A percentile compares a stretch with the other conserved stretches of the same genome.
These are phyloP conservation scores for Chaetodon trifascialis DNA, from an alignment of 2,113 vertebrate species.

Conservation along the genomic window DNA sequence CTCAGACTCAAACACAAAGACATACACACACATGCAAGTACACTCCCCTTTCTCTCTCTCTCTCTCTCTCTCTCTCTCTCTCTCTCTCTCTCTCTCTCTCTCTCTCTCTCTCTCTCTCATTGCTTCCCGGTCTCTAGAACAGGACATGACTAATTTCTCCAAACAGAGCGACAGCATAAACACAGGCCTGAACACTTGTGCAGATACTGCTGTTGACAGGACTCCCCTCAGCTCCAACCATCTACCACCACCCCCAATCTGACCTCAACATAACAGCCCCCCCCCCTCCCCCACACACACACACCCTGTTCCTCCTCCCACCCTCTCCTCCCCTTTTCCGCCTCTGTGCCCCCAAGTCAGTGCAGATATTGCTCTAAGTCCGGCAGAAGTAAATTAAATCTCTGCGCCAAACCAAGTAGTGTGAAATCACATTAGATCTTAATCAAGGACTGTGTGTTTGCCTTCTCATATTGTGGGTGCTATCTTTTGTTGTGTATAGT, in stretches of 20 bases:
- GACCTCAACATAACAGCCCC: conserved; percentile 37
- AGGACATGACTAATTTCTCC: conserved; percentile 69
- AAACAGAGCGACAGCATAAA: conserved; percentile 67
- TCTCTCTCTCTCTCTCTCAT: conserved; percentile 20
- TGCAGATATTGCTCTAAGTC: conserved; percentile 67
- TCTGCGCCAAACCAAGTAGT: conserved; percentile 68
- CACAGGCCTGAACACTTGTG: conserved; percentile 51
- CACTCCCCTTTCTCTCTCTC: background rate
- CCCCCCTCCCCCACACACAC: background rate
- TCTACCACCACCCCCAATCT: conserved; percentile 11
- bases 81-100: conserved; percentile 8
- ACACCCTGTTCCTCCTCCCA: conserved; percentile 5
- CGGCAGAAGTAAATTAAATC: conserved; percentile 75
- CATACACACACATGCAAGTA: conserved; percentile 9
- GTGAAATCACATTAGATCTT: conserved; percentile 82
- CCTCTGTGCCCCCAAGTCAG: conserved; percentile 59
- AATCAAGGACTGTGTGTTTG: conserved; percentile 75
- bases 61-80: background rate
- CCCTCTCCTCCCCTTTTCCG: conserved; percentile 16
- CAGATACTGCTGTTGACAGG: conserved; percentile 65
- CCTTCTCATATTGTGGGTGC: conserved; percentile 33
- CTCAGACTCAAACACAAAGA: conserved; percentile 21
- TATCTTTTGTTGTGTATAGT: conserved; percentile 33
- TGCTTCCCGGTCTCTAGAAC: conserved; percentile 48
- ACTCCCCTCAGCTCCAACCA: conserved; percentile 47